Evolutionary conservation across 2,113 vertebrate species (phyloP).

Genomic region (Corythaeola cristata): DNA sequence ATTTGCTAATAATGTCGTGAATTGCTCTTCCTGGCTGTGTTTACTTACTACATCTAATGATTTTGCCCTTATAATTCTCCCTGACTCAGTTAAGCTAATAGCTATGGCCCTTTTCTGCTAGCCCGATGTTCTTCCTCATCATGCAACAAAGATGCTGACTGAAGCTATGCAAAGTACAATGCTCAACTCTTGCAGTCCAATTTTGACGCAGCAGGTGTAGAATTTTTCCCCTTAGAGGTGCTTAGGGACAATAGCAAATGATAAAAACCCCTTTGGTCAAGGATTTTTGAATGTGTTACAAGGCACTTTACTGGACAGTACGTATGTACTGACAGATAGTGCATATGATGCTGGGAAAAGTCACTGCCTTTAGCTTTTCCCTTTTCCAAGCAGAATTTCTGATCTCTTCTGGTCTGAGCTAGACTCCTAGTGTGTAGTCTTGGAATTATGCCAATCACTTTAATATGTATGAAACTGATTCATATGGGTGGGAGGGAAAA

Average conservation of each 20-base stretch:
- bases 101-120: neutral
- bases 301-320: neutral
- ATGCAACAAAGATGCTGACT: neutral
- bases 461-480: neutral
- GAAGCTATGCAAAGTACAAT: neutral
- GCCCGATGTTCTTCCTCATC: neutral
- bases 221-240: neutral
- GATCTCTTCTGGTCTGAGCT: neutral
- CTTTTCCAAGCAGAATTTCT: neutral
- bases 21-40: neutral
- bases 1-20: neutral
- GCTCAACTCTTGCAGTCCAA: neutral
- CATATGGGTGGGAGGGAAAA: neutral
- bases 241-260: neutral
- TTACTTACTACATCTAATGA: neutral
- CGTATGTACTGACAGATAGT: neutral
- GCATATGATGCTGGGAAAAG: neutral
- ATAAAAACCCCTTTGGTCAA: neutral
- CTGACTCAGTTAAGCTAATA: neutral
- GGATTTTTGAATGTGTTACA: neutral
- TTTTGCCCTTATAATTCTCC: neutral
- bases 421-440: neutral
- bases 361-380: neutral
- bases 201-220: neutral
- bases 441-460: neutral